phyloP scores from a whole-genome alignment of 1,140 invertebrate species.

The Nixonia krombeini region DNA sequence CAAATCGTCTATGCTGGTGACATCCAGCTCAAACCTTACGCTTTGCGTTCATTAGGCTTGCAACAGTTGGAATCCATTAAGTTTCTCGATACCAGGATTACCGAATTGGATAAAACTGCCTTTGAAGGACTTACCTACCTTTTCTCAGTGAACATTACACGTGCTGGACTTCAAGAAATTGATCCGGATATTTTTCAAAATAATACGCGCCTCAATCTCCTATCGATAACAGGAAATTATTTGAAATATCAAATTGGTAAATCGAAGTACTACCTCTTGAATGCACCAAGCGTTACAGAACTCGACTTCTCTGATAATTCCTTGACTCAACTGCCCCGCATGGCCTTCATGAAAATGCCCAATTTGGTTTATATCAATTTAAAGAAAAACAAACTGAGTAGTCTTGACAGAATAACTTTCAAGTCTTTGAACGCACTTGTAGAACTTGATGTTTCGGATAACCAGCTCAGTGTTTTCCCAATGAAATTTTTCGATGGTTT shows the following conservation, averaged over 20 bases:
- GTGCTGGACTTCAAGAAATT: conserved; percentile 75
- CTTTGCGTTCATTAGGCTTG: conserved; percentile 56
- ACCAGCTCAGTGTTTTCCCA: conserved; percentile 74
- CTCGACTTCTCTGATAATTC: conserved; percentile 78
- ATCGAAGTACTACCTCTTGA: conserved; percentile 72
- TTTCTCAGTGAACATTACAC: conserved; percentile 78
- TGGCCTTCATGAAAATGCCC: conserved; percentile 75
- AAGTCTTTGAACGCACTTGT: conserved; percentile 74
- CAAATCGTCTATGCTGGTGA: conserved; percentile 57
- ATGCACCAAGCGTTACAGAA: conserved; percentile 77
- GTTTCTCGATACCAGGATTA: conserved; percentile 63
- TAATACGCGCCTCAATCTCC: conserved; percentile 75
- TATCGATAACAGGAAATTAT: conserved; percentile 79
- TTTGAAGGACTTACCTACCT: conserved; percentile 78
- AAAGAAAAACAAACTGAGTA: conserved; percentile 75
- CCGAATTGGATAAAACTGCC: conserved; percentile 69
- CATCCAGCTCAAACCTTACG: conserved; percentile 57
- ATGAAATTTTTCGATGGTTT: conserved; percentile 74
- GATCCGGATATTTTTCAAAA: conserved; percentile 78
- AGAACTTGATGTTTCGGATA: conserved; percentile 79
- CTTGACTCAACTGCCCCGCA: conserved; percentile 73
- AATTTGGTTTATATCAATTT: conserved; percentile 77
- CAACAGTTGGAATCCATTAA: conserved; percentile 64
- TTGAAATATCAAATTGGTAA: conserved; percentile 73
- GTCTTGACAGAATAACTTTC: conserved; percentile 75